Conservation (phyloP, 2,113 vertebrate species). For the Excalfactoria chinensis region DNA sequence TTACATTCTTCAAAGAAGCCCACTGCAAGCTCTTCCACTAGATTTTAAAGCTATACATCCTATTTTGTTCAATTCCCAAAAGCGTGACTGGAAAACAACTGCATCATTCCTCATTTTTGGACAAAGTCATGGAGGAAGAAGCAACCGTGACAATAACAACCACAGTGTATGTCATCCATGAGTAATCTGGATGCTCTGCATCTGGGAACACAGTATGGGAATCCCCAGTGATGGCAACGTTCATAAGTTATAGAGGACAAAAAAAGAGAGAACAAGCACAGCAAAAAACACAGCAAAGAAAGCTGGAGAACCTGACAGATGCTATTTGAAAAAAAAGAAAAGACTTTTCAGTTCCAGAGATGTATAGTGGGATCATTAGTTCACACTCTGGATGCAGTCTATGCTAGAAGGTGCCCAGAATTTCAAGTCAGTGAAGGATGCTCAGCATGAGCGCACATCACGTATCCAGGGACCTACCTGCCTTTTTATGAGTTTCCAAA, state of each 20-base stretch:
- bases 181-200: not conserved
- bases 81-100: not conserved
- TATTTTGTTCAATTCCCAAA: not conserved
- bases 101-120: not conserved
- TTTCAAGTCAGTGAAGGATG: not conserved
- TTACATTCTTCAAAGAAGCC: not conserved
- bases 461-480: not conserved
- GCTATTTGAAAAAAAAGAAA: not conserved
- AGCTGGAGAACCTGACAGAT: not conserved
- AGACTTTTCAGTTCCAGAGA: not conserved
- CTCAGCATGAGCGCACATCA: not conserved
- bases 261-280: fast-evolving
- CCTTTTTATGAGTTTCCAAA: not conserved
- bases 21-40: not conserved
- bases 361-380: not conserved
- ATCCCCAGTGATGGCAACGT: not conserved
- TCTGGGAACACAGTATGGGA: not conserved
- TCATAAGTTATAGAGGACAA: not conserved
- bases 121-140: not conserved
- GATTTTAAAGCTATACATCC: not conserved
- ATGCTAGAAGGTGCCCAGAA: not conserved
- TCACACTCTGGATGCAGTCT: not conserved
- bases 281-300: not conserved
- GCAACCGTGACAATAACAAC: not conserved
- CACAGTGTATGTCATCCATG: not conserved